Base-by-base conservation (phyloP, 2,113 vertebrate genomes). In the Sylvicapra grimmia region DNA sequence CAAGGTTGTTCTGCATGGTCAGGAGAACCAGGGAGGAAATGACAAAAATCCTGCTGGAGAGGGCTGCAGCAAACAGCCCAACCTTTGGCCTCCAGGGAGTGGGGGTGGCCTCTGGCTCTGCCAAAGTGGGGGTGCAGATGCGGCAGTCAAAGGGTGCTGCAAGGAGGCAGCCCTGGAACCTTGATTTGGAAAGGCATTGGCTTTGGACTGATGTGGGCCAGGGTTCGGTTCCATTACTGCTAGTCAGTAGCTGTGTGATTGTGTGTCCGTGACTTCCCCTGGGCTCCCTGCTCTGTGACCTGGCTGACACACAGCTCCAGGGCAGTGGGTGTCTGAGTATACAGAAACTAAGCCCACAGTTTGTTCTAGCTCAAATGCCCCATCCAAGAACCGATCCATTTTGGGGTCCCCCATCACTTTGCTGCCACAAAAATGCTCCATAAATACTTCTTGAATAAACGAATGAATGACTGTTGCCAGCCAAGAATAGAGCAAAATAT, bases 21-120 rank as follows among this genome's bases (percentile, higher is more conserved):
- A 89, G 89, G 97, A 89, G 90, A 53, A 96, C 49, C 58, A 19
- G 61, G 68, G 86, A 94, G 97, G 97, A 98, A 98, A 88, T 97
- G 93, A 98, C 90, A 85, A 51, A 96, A 89, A 79, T 96, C 95
- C 96, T 93, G 86, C 65, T 11, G 18, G 5, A 31, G 40, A 84
- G 8, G n/a, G 44, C 36, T 15, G 51, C 84, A 61, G 53, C 90
- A 90, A 93, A 65, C 90, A 96, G 92, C 51, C 23, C 2, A 33
- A 14, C 31, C 25, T 89, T n/a, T 10, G 56, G 63, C 27, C 86
- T 93, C 90, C 27, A 79, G 75, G 58, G 87, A 59, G n/a, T 40
- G n/a, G 10, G n/a, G 68, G n/a, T 40, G n/a, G n/a, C 68, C 19
- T 19, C 40, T 13, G n/a, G 31, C 14, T 92, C 63, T 88, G 95